These are phyloP conservation scores for Corythaeola cristata DNA, from an alignment of 2,113 vertebrate genomes.

Conservation along the genomic window DNA sequence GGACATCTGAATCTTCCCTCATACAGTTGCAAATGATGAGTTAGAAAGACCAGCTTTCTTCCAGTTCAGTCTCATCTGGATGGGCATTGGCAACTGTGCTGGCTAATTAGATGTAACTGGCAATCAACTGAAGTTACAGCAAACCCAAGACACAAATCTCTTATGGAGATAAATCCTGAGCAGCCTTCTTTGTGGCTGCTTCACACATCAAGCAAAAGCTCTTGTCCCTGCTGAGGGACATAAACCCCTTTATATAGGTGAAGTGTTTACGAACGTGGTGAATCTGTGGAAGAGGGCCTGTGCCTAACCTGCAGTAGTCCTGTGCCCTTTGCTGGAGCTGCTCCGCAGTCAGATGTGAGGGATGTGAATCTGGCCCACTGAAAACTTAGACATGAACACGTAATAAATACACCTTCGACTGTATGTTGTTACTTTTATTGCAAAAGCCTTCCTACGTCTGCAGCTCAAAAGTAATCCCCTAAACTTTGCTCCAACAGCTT, in stretches of 20 bases:
- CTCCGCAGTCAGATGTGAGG: not conserved
- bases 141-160: not conserved
- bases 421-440: not conserved
- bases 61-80: not conserved
- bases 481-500: not conserved
- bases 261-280: not conserved
- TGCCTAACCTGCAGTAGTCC: not conserved
- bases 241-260: not conserved
- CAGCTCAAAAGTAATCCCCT: not conserved
- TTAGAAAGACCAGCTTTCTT: not conserved
- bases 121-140: not conserved
- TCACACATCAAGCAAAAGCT: not conserved
- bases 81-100: not conserved
- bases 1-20: conserved; percentile 19
- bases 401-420: not conserved
- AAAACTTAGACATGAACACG: not conserved
- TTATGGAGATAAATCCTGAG: not conserved
- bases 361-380: not conserved
- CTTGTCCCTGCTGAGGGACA: not conserved
- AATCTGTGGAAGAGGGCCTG: not conserved
- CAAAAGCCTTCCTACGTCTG: not conserved
- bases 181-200: not conserved
- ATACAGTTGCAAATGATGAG: not conserved
- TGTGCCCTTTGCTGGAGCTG: not conserved
- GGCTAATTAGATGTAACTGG: not conserved